Conservation (phyloP, 2,113 vertebrate genomes). For the Fregetta grallaria region DNA sequence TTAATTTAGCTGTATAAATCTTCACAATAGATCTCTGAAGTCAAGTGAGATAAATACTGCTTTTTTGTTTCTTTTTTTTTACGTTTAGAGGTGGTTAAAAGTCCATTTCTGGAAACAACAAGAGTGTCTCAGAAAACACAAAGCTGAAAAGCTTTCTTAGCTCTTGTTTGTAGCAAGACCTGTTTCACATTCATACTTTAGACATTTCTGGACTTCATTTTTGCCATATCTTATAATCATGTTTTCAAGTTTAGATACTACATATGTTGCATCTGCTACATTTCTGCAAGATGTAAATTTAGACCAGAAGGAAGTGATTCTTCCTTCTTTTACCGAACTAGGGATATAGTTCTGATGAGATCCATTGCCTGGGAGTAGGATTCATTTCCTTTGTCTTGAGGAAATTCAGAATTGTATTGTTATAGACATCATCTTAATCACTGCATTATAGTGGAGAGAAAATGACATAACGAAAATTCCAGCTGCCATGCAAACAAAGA, state of each 20-base stretch:
- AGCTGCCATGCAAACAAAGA: neutral
- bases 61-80: neutral
- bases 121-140: neutral
- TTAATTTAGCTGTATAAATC: neutral
- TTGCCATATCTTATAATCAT: neutral
- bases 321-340: neutral
- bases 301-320: neutral
- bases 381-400: neutral
- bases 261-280: neutral
- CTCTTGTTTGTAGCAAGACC: neutral
- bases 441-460: neutral
- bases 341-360: neutral
- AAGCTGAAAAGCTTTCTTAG: neutral
- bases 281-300: neutral
- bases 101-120: neutral
- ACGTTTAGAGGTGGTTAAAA: neutral
- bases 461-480: neutral
- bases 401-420: neutral
- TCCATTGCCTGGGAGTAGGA: neutral
- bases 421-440: neutral
- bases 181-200: neutral
- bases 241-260: neutral
- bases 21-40: neutral
- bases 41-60: neutral
- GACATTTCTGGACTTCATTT: neutral